A percentile compares a stretch with the other conserved stretches of the same genome.
These are phyloP conservation scores for Steatocranus sp. DNA, from an alignment of 2,797 vertebrate genomes.

Conservation along the genomic window DNA sequence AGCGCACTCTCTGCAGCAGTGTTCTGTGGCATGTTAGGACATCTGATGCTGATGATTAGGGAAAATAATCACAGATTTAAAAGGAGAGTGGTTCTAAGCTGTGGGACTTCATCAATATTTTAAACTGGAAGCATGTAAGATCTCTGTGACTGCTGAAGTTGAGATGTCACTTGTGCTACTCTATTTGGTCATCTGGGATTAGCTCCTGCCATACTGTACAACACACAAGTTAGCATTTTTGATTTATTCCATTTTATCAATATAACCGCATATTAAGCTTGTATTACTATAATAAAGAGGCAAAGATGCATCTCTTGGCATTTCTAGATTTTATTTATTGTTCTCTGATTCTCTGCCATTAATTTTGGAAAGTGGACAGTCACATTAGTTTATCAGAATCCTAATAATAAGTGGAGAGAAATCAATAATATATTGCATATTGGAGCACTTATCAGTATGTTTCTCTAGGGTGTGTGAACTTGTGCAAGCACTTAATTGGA, in stretches of 20 bases:
- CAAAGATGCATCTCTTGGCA: neutral
- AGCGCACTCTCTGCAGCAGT: neutral
- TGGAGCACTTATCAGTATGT: neutral
- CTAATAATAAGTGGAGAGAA: neutral
- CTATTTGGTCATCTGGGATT: neutral
- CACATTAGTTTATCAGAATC: conserved; percentile 6
- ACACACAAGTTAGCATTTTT: neutral
- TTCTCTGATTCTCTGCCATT: neutral
- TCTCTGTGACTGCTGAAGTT: neutral
- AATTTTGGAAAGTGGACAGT: neutral
- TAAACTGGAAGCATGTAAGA: neutral
- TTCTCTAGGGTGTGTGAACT: conserved; percentile 34
- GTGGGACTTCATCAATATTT: conserved; percentile 19
- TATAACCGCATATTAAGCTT: neutral
- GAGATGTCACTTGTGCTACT: neutral
- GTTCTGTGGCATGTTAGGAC: neutral
- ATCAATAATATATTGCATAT: conserved; percentile 14
- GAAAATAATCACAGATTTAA: neutral
- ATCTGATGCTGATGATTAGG: neutral
- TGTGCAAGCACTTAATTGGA: conserved; percentile 32
- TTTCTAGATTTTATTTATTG: neutral
- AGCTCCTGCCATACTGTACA: neutral
- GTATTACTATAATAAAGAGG: neutral
- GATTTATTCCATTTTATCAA: neutral
- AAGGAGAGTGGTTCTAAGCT: neutral